A percentile compares a stretch with the other conserved stretches of the same genome.
These are phyloP conservation scores for Aphelenchoides bicaudatus DNA, from an alignment of 2,888 invertebrate species.

Conservation along the genomic window DNA sequence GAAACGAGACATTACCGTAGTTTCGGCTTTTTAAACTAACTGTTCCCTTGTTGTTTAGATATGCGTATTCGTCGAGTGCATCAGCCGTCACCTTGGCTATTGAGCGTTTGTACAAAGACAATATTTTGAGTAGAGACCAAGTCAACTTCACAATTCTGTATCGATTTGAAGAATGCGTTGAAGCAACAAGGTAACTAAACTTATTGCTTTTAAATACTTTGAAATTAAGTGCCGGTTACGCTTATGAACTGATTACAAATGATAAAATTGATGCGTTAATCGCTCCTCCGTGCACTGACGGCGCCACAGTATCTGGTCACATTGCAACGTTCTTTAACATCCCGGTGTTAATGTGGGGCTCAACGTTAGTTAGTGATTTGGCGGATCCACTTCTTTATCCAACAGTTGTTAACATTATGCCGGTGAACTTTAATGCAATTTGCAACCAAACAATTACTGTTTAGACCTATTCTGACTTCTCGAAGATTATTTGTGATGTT, in stretches of 20 bases:
- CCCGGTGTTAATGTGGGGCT: slow-evolving; percentile 39
- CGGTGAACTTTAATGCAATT: slow-evolving; percentile 20
- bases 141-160: slow-evolving; percentile 32
- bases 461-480: slow-evolving; percentile 22
- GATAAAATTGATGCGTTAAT: slow-evolving; percentile 41
- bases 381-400: slow-evolving; percentile 24
- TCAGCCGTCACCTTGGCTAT: slow-evolving; percentile 44
- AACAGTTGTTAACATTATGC: slow-evolving; percentile 25
- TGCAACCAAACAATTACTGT: neutral
- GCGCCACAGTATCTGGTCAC: slow-evolving; percentile 20
- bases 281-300: slow-evolving; percentile 44
- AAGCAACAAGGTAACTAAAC: no score
- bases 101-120: slow-evolving; percentile 36
- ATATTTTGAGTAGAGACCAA: slow-evolving; percentile 28
- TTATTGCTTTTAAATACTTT: no score
- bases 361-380: slow-evolving; percentile 25
- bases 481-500: slow-evolving; percentile 27
- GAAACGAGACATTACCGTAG: slow-evolving; percentile 20
- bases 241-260: slow-evolving; percentile 39
- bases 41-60: no score
- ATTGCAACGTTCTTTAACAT: slow-evolving; percentile 35
- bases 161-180: slow-evolving; percentile 33
- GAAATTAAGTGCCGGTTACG: slow-evolving; percentile 30
- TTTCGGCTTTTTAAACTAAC: no score
- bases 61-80: slow-evolving; percentile 29